A percentile compares a stretch with the other conserved stretches of the same genome.
Evolutionary conservation across 2,113 vertebrate species (phyloP).

Genomic region (Trichomycterus rosablanca): DNA sequence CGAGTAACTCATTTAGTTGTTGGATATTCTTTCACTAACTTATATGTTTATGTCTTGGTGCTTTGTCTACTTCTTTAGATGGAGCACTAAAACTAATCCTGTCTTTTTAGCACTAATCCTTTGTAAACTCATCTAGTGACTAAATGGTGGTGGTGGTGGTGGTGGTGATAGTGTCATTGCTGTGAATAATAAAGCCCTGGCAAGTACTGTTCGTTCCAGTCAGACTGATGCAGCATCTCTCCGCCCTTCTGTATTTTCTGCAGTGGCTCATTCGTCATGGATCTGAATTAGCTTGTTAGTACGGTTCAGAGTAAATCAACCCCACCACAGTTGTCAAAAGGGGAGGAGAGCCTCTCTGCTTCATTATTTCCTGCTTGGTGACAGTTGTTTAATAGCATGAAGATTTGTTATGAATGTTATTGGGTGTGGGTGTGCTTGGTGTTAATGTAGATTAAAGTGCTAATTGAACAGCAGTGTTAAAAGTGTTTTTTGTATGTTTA

Average conservation of each 20-base stretch:
- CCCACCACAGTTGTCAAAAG: background rate
- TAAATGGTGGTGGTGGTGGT: background rate
- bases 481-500: background rate
- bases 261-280: background rate
- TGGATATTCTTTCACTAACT: no score
- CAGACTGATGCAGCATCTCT: background rate
- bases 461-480: background rate
- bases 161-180: background rate
- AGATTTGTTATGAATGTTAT: background rate
- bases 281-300: background rate
- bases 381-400: constrained; percentile 18
- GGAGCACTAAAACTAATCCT: no score
- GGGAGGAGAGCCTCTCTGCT: constrained; percentile 2
- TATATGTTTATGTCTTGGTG: no score
- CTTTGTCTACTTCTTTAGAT: no score
- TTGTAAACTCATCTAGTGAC: background rate
- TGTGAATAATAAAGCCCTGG: no score
- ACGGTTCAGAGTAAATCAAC: background rate
- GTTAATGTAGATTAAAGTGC: background rate
- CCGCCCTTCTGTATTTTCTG: background rate
- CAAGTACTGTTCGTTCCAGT: no score
- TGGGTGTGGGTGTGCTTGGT: background rate
- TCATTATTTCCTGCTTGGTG: constrained; percentile 4
- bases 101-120: background rate
- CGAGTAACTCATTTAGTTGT: no score